Conservation (phyloP, 2,888 invertebrate species). For the Rhyacophila evoluta region DNA sequence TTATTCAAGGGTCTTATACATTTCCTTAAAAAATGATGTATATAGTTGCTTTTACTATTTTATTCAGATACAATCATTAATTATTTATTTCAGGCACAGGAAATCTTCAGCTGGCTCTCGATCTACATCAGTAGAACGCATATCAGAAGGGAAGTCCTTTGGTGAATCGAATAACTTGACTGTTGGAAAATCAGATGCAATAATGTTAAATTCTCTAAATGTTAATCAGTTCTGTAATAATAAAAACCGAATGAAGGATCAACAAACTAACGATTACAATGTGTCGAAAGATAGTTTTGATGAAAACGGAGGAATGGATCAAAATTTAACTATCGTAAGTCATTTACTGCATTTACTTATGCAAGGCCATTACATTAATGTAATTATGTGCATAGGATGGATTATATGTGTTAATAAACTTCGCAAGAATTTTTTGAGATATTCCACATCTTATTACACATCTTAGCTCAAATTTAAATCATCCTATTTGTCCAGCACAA, state of each 20-base stretch:
- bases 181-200: slow-evolving; percentile 31
- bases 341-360: neutral
- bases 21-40: too few species aligned
- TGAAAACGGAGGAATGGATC: slow-evolving; percentile 57
- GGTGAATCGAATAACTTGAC: slow-evolving; percentile 31
- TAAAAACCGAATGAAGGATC: slow-evolving; percentile 45
- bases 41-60: too few species aligned
- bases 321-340: slow-evolving; percentile 40
- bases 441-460: too few species aligned
- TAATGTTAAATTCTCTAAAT: slow-evolving; percentile 62
- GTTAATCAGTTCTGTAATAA: slow-evolving; percentile 41
- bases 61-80: too few species aligned
- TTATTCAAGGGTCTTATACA: too few species aligned
- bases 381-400: neutral
- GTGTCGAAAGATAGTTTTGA: slow-evolving; percentile 58
- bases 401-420: neutral
- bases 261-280: slow-evolving; percentile 56
- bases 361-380: too few species aligned
- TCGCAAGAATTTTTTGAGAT: too few species aligned
- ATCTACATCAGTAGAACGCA: slow-evolving; percentile 42
- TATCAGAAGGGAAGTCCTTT: slow-evolving; percentile 35
- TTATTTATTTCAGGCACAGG: slow-evolving; percentile 61
- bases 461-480: too few species aligned
- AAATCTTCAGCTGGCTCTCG: slow-evolving; percentile 46
- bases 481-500: too few species aligned